Percentiles rank a stretch among this genome's conserved stretches.
These are phyloP conservation scores for Drosophila melanosoma DNA, from an alignment of 2,888 invertebrate genomes.

Conservation along the genomic window DNA sequence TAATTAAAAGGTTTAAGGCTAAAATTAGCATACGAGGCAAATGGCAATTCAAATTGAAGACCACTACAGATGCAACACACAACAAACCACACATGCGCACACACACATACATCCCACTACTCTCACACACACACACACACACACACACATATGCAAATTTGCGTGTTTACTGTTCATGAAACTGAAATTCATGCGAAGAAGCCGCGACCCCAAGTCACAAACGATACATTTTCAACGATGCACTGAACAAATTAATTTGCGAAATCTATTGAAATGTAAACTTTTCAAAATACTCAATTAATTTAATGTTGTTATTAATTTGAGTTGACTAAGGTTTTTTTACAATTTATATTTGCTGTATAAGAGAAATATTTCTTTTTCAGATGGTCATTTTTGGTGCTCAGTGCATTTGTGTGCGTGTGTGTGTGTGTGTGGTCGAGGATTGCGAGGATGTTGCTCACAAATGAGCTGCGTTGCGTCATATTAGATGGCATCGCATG, in stretches of 20 bases:
- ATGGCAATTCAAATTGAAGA: slow-evolving; percentile 56
- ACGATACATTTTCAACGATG: slow-evolving; percentile 19
- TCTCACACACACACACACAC: slow-evolving; percentile 21
- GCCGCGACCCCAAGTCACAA: slow-evolving; percentile 28
- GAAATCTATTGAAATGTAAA: not conserved
- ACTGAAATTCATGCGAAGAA: slow-evolving; percentile 57
- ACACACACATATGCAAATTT: slow-evolving; percentile 42
- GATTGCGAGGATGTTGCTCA: slow-evolving; percentile 3
- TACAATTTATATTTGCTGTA: not conserved
- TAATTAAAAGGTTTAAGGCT: slow-evolving; percentile 81
- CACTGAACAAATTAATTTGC: not conserved
- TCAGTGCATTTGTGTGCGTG: not conserved
- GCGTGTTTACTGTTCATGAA: slow-evolving; percentile 71
- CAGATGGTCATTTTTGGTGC: no score
- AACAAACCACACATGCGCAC: slow-evolving; percentile 12
- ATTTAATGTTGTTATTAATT: not conserved
- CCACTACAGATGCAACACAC: slow-evolving; percentile 39
- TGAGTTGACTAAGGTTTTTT: not conserved
- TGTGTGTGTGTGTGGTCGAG: not conserved
- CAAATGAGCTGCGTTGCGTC: slow-evolving; percentile 50
- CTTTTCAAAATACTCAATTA: not conserved
- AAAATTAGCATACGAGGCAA: slow-evolving; percentile 74
- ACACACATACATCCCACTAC: slow-evolving; percentile 15
- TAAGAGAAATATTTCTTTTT: not conserved
- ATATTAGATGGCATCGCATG: slow-evolving; percentile 76